Conservation (phyloP, 2,113 vertebrate species). For the Melanerpes formicivorus region DNA sequence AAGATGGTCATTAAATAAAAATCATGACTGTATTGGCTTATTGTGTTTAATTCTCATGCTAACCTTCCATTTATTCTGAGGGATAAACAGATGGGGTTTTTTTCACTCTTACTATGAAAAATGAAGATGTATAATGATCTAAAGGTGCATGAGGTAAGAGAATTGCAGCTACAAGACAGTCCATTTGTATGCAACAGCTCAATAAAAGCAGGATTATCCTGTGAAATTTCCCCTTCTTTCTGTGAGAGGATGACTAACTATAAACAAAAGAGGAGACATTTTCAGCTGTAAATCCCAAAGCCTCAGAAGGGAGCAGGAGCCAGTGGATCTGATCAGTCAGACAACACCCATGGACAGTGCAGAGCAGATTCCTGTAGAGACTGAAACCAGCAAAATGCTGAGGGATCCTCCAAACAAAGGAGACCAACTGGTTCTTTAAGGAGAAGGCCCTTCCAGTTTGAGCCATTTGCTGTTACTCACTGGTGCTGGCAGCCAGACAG, state of each 20-base stretch:
- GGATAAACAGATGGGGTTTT: background rate
- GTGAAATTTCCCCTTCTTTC: background rate
- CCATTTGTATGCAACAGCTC: background rate
- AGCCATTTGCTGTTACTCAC: constrained; percentile 49
- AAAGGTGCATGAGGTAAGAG: background rate
- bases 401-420: background rate
- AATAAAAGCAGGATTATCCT: background rate
- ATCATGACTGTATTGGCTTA: background rate
- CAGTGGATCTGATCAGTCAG: background rate
- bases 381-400: background rate
- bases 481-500: constrained; percentile 47
- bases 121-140: background rate
- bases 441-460: constrained; percentile 31
- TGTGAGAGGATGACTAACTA: background rate
- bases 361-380: background rate
- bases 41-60: background rate
- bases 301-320: background rate
- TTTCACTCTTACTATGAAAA: background rate
- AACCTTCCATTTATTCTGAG: background rate
- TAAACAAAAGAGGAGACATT: background rate
- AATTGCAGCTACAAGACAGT: background rate
- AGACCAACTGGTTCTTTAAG: constrained; percentile 26
- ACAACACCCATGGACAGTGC: rapidly evolving
- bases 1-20: background rate
- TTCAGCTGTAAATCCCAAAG: background rate